These are phyloP conservation scores for Xerus inauris DNA, from an alignment of 2,113 vertebrate species.

Conservation along the genomic window DNA sequence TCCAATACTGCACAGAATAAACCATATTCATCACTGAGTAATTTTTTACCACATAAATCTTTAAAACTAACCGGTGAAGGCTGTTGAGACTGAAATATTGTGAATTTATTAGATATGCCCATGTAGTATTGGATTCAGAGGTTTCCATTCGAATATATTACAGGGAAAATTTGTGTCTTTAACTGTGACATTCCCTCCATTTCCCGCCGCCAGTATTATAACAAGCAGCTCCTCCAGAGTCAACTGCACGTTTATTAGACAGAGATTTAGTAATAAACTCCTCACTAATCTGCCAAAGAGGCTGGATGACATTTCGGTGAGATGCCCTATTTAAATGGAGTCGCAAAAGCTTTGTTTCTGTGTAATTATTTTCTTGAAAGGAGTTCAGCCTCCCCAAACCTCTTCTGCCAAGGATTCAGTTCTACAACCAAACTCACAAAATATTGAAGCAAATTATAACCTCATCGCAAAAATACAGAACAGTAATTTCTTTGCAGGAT, in stretches of 20 bases:
- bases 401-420: neutral
- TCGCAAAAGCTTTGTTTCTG: constrained; percentile 74
- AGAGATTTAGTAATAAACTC: constrained; percentile 84
- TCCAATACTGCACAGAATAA: constrained; percentile 88
- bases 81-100: constrained; percentile 87
- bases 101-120: constrained; percentile 87
- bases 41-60: constrained; percentile 89
- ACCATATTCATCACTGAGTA: constrained; percentile 86
- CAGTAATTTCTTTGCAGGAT: constrained; percentile 8
- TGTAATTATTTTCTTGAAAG: constrained; percentile 74
- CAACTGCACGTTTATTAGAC: constrained; percentile 82
- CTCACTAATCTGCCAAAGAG: constrained; percentile 74
- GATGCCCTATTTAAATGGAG: constrained; percentile 67
- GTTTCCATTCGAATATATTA: constrained; percentile 89
- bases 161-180: constrained; percentile 87
- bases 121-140: constrained; percentile 87
- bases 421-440: constrained; percentile 47
- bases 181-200: constrained; percentile 84
- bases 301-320: constrained; percentile 66
- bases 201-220: constrained; percentile 77
- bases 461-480: neutral
- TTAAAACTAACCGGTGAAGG: constrained; percentile 86
- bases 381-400: constrained; percentile 45
- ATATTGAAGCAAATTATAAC: constrained; percentile 54
- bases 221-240: constrained; percentile 81